Evolutionary conservation across 2,888 invertebrate genomes (phyloP), one percentile per base, ranked within the genome.

Genomic region (Helleia helle): DNA sequence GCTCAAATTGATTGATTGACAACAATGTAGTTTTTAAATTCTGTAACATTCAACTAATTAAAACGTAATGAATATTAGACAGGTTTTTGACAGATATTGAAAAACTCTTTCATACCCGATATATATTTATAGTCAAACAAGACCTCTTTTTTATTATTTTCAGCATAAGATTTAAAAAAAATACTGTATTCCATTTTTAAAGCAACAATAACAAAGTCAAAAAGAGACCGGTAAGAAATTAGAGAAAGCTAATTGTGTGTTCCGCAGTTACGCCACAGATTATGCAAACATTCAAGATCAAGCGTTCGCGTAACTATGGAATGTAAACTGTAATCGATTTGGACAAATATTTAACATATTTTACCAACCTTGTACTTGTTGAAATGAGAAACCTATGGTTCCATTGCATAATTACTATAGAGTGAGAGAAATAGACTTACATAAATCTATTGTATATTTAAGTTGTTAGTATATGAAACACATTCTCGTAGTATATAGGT

Each of bases 261-360:
- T 46, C 42, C 43, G 40, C 36, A 41, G 40, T 50, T 51, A 44
- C 43, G 48, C 47, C 51, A 48, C 40, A 42, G 44, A 49, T 55
- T 55, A 56, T 54, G 54, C 53, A 54, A 58, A 55, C 48, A 40
- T 49, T 53, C 51, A 57, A 57, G 53, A 57, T 52, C 55, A 55
- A 50, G 52, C 42, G 18, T 41, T 41, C 46, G 41, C 54, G 51
- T 53, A 54, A 55, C 47, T 8, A n/a, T n/a, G n/a, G 6, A 18
- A 43, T 29, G 18, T 11, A 37, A 30, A 40, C 24, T 30, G 34
- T 14, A 22, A 29, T 29, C 18, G 22, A 18, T 26, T 28, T 22
- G 18, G 17, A 17, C 29, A 38, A 38, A 28, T 7, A 38, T 17
- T 9, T 27, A 22, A 22, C 22, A 22, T 4, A 22, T 22, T 34